phyloP scores from a whole-genome alignment of 53 echinoderm and acorn worm genomes.

The Stichopus horrens region DNA sequence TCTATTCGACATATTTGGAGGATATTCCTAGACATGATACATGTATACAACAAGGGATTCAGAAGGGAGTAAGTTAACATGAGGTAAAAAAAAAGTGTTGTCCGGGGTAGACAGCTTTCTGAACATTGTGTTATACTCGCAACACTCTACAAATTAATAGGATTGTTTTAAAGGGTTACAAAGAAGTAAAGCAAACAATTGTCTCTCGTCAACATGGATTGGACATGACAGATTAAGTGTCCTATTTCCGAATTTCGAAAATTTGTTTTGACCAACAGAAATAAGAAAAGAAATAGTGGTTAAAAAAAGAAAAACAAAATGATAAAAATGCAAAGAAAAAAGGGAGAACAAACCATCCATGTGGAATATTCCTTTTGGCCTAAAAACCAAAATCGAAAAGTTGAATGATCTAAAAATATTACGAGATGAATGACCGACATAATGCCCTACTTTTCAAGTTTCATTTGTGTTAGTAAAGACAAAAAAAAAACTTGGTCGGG shows the following conservation, averaged over 20 bases:
- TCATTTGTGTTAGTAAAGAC: no score
- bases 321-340: not conserved
- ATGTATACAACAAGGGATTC: no score
- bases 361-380: constrained; percentile 36
- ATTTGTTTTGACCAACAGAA: constrained; percentile 36
- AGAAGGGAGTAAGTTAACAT: no score
- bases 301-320: not conserved
- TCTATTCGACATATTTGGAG: no score
- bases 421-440: constrained; percentile 18
- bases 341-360: not conserved
- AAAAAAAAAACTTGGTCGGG: no score
- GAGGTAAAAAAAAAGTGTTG: not conserved
- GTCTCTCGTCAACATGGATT: constrained; percentile 8
- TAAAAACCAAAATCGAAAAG: constrained; percentile 1
- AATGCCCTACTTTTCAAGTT: not conserved
- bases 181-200: not conserved
- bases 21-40: no score
- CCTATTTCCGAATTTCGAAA: constrained; percentile 26
- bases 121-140: not conserved
- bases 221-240: constrained; percentile 28
- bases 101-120: constrained; percentile 1
- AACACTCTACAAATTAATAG: constrained; percentile 2
- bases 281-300: not conserved
- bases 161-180: constrained; percentile 2
- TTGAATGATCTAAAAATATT: constrained; percentile 28